Evolutionary conservation across 2,113 vertebrate species (phyloP).

Genomic region (Pomatorhinus ruficollis): DNA sequence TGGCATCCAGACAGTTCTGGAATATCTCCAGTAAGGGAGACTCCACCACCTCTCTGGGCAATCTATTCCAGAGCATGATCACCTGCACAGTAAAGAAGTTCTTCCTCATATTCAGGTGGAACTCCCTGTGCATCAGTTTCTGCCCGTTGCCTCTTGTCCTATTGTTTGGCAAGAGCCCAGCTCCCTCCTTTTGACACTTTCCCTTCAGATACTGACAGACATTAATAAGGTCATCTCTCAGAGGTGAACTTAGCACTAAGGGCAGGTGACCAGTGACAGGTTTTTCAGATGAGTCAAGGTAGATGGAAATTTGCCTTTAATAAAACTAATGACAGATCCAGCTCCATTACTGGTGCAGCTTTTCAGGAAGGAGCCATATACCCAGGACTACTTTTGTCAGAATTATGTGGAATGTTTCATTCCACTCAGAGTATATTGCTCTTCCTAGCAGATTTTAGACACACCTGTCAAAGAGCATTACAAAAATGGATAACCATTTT

Average conservation of each 20-base stretch:
- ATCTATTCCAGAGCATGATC: rapidly evolving
- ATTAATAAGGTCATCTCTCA: background rate
- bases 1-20: background rate
- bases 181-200: background rate
- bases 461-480: slow-evolving; percentile 27
- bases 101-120: background rate
- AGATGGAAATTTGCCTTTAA: background rate
- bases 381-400: background rate
- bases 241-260: background rate
- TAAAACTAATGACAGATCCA: background rate
- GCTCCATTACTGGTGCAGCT: background rate
- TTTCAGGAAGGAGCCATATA: background rate
- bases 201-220: background rate
- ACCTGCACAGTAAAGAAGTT: background rate
- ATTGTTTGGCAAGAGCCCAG: background rate
- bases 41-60: background rate
- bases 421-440: background rate
- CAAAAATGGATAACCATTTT: background rate
- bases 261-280: background rate
- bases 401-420: background rate
- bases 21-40: background rate
- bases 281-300: background rate
- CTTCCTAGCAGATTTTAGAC: background rate
- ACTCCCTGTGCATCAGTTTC: background rate
- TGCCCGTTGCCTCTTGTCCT: background rate